Conservation (phyloP, 2,797 vertebrate genomes). For the Urosaurus nigricauda region DNA sequence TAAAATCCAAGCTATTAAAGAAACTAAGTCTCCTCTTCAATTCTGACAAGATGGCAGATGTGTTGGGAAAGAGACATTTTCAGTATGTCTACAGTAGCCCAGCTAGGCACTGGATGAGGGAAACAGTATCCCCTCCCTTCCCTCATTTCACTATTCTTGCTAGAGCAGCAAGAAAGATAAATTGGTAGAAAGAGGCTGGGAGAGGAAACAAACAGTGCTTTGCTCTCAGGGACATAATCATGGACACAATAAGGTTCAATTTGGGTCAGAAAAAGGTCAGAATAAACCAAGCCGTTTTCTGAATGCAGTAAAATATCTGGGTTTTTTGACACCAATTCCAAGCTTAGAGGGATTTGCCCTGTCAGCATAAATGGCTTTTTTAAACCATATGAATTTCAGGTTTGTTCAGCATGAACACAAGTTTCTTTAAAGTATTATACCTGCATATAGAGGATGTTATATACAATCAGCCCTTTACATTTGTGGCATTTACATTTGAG, state of each 20-base stretch:
- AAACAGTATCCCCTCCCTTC: not conserved
- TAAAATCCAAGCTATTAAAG: not conserved
- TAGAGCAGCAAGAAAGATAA: not conserved
- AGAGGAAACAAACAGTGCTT: not conserved
- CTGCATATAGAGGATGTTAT: not conserved
- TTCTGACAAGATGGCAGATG: not conserved
- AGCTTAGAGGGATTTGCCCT: not conserved
- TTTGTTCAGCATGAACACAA: not conserved
- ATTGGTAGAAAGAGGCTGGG: not conserved
- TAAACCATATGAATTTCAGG: not conserved
- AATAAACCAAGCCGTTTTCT: not conserved
- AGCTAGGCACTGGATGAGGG: not conserved
- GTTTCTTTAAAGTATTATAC: not conserved
- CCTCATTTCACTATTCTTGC: not conserved
- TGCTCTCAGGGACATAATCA: not conserved
- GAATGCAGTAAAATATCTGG: not conserved
- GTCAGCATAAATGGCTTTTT: not conserved
- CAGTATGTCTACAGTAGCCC: not conserved
- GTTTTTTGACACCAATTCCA: too few species aligned
- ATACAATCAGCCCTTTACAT: too few species aligned
- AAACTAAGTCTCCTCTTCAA: not conserved
- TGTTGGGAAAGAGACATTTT: slow-evolving; percentile 3
- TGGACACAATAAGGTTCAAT: not conserved
- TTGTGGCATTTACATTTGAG: too few species aligned
- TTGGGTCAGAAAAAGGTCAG: not conserved